phyloP scores from a whole-genome alignment of 2,888 invertebrate genomes.

The Cosmia trapezina region DNA sequence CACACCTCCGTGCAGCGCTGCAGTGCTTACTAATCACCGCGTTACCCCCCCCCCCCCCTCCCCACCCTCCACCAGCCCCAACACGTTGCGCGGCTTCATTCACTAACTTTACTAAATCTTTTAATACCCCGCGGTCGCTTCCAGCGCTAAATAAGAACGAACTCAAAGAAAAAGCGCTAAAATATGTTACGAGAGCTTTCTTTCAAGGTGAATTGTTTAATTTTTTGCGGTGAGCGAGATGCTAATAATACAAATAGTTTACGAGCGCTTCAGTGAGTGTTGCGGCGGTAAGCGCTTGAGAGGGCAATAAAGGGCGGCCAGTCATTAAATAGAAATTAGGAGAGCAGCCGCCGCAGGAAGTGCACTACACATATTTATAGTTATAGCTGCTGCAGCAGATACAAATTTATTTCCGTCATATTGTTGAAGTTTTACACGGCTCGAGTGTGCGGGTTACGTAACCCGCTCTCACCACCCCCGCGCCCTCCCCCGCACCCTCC shows the following conservation, averaged over 20 bases:
- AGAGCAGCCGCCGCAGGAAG: slow-evolving; percentile 37
- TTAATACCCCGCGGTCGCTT: not conserved
- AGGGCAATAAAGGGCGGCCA: slow-evolving; percentile 48
- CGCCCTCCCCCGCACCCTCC: slow-evolving; percentile 1
- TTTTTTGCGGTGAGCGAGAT: slow-evolving; percentile 26
- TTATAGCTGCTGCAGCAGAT: slow-evolving; percentile 54
- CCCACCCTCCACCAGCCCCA: no score
- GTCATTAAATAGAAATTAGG: slow-evolving; percentile 65
- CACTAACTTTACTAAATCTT: slow-evolving; percentile 33
- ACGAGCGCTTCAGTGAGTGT: slow-evolving; percentile 54
- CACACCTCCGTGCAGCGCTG: not conserved
- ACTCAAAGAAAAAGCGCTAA: not conserved
- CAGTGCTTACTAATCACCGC: slow-evolving; percentile 39
- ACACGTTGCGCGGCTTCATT: slow-evolving; percentile 22
- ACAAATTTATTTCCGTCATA: slow-evolving; percentile 69
- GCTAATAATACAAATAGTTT: slow-evolving; percentile 60
- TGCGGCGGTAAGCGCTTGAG: slow-evolving; percentile 31
- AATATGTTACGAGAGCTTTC: slow-evolving; percentile 11
- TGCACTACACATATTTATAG: slow-evolving; percentile 45
- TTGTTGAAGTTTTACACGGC: slow-evolving; percentile 64
- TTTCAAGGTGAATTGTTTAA: slow-evolving; percentile 37
- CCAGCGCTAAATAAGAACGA: not conserved
- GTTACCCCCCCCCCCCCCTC: not conserved
- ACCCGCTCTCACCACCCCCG: slow-evolving; percentile 18
- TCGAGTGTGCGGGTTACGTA: slow-evolving; percentile 53